These are phyloP conservation scores for Phodopus roborovskii DNA, from an alignment of 2,113 vertebrate species.

Conservation along the genomic window DNA sequence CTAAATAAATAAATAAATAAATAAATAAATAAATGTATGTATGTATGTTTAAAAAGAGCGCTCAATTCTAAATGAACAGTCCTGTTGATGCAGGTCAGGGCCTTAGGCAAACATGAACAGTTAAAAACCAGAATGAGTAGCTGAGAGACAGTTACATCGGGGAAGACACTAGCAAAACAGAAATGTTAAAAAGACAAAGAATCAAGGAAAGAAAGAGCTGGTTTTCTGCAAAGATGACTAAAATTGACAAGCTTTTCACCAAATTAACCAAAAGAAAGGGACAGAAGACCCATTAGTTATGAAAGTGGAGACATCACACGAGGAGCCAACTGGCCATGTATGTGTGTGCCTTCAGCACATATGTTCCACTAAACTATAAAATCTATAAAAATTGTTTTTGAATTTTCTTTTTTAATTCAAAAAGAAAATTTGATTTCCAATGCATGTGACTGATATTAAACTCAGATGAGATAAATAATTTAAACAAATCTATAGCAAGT, in stretches of 20 bases:
- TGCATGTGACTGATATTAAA: background rate
- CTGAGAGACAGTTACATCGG: fast-evolving
- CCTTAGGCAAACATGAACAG: background rate
- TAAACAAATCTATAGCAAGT: background rate
- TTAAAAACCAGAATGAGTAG: background rate
- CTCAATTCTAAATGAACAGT: background rate
- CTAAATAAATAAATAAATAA: background rate
- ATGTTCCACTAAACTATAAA: background rate
- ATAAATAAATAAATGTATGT: too few relatives aligned
- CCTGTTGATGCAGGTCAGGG: background rate
- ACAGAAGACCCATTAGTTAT: too few relatives aligned
- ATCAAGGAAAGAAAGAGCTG: background rate
- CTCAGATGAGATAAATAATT: background rate
- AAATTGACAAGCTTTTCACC: background rate
- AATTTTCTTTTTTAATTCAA: background rate
- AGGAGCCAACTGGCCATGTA: fast-evolving
- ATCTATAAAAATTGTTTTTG: background rate
- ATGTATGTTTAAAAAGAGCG: background rate
- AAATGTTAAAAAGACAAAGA: background rate
- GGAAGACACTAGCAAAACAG: background rate
- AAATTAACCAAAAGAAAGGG: background rate
- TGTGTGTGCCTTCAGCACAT: fast-evolving
- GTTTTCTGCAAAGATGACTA: background rate
- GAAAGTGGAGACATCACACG: background rate
- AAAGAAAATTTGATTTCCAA: background rate